phyloP scores from a whole-genome alignment of 2,113 vertebrate genomes.

The Pangasianodon hypophthalmus region DNA sequence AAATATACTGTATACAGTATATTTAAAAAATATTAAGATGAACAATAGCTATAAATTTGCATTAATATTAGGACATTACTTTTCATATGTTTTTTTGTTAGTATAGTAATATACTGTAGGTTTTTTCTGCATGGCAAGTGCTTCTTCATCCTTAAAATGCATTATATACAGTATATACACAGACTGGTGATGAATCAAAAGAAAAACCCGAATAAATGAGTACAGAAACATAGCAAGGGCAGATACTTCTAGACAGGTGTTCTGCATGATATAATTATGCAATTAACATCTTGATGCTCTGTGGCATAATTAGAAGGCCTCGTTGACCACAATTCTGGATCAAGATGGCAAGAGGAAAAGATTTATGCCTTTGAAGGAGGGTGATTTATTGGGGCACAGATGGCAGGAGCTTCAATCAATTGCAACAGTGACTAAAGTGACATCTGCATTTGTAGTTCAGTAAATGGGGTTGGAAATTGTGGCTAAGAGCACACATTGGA shows the following conservation, averaged over 20 bases:
- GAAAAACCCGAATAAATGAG: background rate
- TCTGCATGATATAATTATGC: background rate
- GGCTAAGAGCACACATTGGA: background rate
- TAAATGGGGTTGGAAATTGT: background rate
- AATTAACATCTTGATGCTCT: background rate
- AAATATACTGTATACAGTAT: background rate
- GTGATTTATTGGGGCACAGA: background rate
- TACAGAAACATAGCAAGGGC: background rate
- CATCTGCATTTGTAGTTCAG: background rate
- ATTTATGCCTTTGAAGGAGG: background rate
- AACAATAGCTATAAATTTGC: background rate
- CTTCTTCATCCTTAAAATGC: background rate
- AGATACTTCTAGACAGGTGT: slow-evolving; percentile 7
- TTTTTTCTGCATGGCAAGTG: background rate
- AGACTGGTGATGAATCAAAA: background rate
- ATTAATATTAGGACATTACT: background rate
- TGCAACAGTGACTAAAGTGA: background rate
- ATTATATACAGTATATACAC: background rate
- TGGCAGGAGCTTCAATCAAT: background rate
- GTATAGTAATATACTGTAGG: background rate
- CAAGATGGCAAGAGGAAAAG: slow-evolving; percentile 2
- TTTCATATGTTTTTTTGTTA: background rate
- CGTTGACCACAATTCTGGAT: background rate
- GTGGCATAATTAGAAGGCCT: background rate
- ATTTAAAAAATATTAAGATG: background rate